Evolutionary conservation across 2,888 invertebrate genomes (phyloP).

Genomic region (Glyphotaelius pellucidus): DNA sequence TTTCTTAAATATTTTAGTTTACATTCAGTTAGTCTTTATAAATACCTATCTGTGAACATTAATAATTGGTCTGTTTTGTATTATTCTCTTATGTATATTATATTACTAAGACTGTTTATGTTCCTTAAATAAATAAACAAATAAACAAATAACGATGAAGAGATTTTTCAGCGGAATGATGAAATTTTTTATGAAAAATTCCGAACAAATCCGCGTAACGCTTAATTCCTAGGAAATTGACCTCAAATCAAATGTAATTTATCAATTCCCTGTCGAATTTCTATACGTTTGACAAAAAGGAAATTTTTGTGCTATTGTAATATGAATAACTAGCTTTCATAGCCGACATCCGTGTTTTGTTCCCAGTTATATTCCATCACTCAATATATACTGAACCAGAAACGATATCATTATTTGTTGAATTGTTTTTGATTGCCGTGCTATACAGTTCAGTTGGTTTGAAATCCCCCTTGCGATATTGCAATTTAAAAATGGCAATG

Average conservation of each 20-base stretch:
- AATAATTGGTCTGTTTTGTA: too few relatives aligned
- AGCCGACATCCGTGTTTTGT: neutral
- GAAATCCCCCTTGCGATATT: neutral
- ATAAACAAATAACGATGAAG: too few relatives aligned
- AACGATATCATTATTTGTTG: neutral
- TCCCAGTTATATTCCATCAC: neutral
- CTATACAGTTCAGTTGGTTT: neutral
- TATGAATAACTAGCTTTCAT: neutral
- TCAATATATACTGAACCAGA: neutral
- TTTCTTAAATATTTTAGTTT: too few relatives aligned
- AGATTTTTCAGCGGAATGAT: neutral
- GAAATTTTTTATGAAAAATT: neutral
- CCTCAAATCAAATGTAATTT: neutral
- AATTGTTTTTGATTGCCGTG: neutral
- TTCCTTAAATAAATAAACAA: too few relatives aligned
- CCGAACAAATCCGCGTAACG: neutral
- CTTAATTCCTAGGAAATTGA: neutral
- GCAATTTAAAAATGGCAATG: neutral
- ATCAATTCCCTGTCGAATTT: neutral
- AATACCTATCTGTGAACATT: too few relatives aligned
- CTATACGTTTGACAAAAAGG: neutral
- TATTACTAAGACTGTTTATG: too few relatives aligned
- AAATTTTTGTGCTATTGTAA: neutral
- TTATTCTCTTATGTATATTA: too few relatives aligned
- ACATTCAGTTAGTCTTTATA: too few relatives aligned